Percentiles rank a stretch among this genome's conserved stretches.
These are phyloP conservation scores for Halcyon smyrnensis DNA, from an alignment of 2,797 vertebrate species.

Conservation along the genomic window DNA sequence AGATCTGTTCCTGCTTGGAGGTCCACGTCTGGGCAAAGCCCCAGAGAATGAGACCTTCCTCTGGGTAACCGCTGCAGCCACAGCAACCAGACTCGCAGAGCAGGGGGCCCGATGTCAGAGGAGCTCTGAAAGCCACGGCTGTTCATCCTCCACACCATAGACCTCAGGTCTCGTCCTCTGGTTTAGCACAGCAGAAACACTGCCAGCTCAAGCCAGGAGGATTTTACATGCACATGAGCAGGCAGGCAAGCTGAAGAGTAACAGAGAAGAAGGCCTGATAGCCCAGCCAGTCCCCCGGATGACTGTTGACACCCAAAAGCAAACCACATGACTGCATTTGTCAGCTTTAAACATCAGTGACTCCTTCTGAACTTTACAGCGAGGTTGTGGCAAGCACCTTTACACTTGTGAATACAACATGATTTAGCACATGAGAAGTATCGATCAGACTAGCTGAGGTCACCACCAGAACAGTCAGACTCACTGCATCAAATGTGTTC, in stretches of 20 bases:
- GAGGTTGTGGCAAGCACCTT: not conserved
- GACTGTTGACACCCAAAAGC: not conserved
- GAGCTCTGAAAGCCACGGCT: not conserved
- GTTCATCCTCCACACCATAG: not conserved
- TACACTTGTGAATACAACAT: not conserved
- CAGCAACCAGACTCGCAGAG: fast-evolving
- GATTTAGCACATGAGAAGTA: not conserved
- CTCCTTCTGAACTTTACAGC: not conserved
- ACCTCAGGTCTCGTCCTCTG: not conserved
- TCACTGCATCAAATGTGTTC: not conserved
- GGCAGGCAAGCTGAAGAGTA: not conserved
- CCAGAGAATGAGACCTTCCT: not conserved
- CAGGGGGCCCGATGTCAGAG: not conserved
- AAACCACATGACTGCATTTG: fast-evolving
- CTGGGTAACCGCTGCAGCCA: not conserved
- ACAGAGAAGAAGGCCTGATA: not conserved
- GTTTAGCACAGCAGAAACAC: not conserved
- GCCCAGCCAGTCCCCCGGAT: not conserved
- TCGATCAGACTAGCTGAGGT: not conserved
- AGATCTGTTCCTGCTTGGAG: not conserved
- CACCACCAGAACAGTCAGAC: not conserved
- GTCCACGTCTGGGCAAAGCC: not conserved
- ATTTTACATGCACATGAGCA: not conserved
- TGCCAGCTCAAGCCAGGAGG: not conserved
- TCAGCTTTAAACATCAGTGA: not conserved